These are phyloP conservation scores for Tachyglossus aculeatus DNA, from an alignment of 2,797 vertebrate genomes.

Conservation along the genomic window DNA sequence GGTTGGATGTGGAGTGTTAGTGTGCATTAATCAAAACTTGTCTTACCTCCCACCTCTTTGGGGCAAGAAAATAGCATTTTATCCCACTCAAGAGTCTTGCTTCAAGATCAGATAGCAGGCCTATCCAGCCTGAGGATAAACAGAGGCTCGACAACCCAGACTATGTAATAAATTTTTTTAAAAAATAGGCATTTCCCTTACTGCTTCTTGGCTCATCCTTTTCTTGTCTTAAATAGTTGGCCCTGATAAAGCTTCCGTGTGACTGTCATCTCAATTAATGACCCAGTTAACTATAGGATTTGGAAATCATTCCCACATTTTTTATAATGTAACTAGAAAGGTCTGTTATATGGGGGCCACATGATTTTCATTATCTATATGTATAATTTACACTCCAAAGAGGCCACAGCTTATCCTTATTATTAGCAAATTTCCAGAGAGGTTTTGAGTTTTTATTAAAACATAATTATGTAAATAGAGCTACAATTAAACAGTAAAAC, in stretches of 20 bases:
- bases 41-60: too few relatives aligned
- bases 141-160: too few relatives aligned
- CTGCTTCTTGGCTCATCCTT: too few relatives aligned
- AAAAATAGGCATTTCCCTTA: too few relatives aligned
- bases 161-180: background rate
- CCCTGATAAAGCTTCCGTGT: background rate
- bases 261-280: background rate
- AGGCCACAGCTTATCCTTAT: background rate
- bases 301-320: conserved; percentile 10
- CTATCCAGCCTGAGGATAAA: too few relatives aligned
- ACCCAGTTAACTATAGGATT: background rate
- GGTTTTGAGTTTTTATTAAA: conserved; percentile 44
- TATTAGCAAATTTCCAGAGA: conserved; percentile 37
- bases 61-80: too few relatives aligned
- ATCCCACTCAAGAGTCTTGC: too few relatives aligned
- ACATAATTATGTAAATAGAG: conserved; percentile 17
- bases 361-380: conserved; percentile 28
- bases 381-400: background rate
- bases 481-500: conserved; percentile 31
- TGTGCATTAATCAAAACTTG: too few relatives aligned
- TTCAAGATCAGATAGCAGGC: too few relatives aligned
- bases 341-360: conserved; percentile 9
- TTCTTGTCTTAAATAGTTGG: background rate
- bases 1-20: too few relatives aligned
- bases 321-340: conserved; percentile 4